Conservation (phyloP, 2,888 invertebrate species). For the Lepas anatifera region DNA sequence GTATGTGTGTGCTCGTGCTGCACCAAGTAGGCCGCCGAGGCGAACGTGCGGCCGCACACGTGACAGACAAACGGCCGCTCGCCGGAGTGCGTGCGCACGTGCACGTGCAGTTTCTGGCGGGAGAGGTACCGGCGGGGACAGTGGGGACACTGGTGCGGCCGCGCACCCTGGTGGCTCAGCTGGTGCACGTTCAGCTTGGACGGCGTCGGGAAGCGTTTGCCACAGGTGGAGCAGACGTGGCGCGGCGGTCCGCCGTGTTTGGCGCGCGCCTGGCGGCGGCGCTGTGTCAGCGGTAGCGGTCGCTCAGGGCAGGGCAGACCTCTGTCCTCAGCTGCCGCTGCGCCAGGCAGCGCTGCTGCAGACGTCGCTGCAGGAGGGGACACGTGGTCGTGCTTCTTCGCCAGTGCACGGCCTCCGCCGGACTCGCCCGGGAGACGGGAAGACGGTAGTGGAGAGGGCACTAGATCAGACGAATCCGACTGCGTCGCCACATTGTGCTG, state of each 20-base stretch:
- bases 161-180: background rate
- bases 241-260: background rate
- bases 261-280: background rate
- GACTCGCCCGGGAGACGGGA: too few relatives aligned
- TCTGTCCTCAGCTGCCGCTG: too few relatives aligned
- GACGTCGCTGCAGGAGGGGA: too few relatives aligned
- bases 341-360: too few relatives aligned
- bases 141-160: background rate
- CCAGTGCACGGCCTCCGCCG: too few relatives aligned
- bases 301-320: too few relatives aligned
- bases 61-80: background rate
- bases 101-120: constrained; percentile 1
- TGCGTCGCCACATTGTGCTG: too few relatives aligned
- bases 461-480: too few relatives aligned
- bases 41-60: constrained; percentile 3
- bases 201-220: background rate
- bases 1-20: constrained; percentile 28
- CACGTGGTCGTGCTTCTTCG: too few relatives aligned
- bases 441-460: too few relatives aligned
- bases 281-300: too few relatives aligned
- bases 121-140: background rate
- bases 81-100: background rate
- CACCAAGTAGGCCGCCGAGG: constrained; percentile 15
- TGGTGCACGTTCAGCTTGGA: background rate
- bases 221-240: background rate